Evolutionary conservation across 2,797 vertebrate species (phyloP), one percentile per base, ranked within the genome.

Genomic region (Melopsittacus undulatus): DNA sequence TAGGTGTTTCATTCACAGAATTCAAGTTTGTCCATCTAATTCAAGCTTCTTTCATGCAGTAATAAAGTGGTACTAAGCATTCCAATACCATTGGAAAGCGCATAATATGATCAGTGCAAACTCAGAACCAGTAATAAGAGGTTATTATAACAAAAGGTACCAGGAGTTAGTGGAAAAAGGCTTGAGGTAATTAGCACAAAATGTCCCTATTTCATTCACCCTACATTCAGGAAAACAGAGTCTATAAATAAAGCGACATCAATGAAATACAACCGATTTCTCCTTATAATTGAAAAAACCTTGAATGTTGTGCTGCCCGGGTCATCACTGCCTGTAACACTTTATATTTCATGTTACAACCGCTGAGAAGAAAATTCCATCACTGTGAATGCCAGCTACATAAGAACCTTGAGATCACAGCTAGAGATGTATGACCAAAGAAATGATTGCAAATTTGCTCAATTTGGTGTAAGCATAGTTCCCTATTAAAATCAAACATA

Each of bases 271-370:
- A 67, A 45, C 29, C 17, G 73, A n/a, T 89, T 87, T 79, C 38
- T 90, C 10, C 38, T 73, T 76, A 43, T 77, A 90, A 93, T 43
- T 84, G 66, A 94, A 93, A 92, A 54, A 92, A 79, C 57, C 32
- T 34, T 59, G 34, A 89, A 72, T 32, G 24, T n/a, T 73, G 51
- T 43, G 18, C 54, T 87, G 34, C 32, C 69, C 14, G 19, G 19
- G 26, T 68, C 69, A 76, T 52, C 18, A 92, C 13, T 38, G 30
- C 23, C 38, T 48, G 6, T 38, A 78, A 81, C 34, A 62, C 42
- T 86, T 86, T 21, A 59, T 49, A 48, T 74, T 81, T 87, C 27
- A 3, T 13, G 18, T 62, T 92, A 73, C 62, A 69, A 42, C 6
- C 38, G 81, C 52, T 43, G 21, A 90, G 46, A 51, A 95, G 34